A percentile compares a stretch with the other conserved stretches of the same genome.
Conservation (phyloP, 2,113 vertebrate species). For the Aramus guarauna region DNA sequence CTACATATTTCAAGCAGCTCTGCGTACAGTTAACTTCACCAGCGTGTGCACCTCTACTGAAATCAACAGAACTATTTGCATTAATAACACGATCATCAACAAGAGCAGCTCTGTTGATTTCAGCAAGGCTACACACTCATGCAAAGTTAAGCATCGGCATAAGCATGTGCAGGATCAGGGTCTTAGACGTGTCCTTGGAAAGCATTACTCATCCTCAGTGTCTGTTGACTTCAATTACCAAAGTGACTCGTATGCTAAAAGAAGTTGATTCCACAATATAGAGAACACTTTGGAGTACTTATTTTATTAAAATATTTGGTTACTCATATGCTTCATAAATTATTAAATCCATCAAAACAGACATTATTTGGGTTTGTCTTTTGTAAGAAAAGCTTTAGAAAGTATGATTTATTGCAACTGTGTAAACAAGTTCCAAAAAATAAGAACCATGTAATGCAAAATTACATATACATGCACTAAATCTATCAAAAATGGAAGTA, state of each 20-base stretch:
- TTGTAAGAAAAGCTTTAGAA: neutral
- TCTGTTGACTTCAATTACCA: slow-evolving; percentile 58
- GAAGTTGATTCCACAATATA: slow-evolving; percentile 3
- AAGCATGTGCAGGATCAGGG: slow-evolving; percentile 56
- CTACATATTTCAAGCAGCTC: neutral
- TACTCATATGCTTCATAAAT: neutral
- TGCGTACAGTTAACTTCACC: neutral
- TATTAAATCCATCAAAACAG: neutral
- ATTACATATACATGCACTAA: neutral
- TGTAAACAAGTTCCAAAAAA: neutral
- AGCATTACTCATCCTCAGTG: slow-evolving; percentile 53
- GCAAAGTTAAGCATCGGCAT: slow-evolving; percentile 33
- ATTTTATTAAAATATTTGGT: neutral
- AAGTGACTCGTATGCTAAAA: slow-evolving; percentile 7
- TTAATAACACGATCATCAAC: neutral
- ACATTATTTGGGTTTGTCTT: neutral
- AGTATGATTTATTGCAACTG: neutral
- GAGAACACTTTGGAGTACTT: neutral
- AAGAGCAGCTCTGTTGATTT: neutral
- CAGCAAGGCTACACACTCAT: neutral
- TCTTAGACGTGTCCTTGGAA: slow-evolving; percentile 55
- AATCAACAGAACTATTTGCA: neutral
- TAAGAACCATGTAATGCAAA: neutral
- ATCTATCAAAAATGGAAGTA: slow-evolving; percentile 48
- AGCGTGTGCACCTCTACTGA: neutral